phyloP scores from a whole-genome alignment of 2,113 vertebrate species.

The Nothoprocta perdicaria region DNA sequence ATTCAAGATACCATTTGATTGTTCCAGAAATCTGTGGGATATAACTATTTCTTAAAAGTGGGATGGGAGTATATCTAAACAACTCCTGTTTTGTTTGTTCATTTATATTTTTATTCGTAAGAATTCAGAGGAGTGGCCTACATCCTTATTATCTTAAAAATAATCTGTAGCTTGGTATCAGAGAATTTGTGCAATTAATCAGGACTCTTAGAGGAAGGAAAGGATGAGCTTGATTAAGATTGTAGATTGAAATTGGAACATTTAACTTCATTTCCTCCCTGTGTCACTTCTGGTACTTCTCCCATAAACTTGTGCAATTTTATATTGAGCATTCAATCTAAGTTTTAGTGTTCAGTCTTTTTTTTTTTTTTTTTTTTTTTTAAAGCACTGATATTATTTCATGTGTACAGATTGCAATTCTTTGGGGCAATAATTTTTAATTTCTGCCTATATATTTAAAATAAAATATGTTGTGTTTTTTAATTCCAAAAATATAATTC shows the following conservation, averaged over 20 bases:
- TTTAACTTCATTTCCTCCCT: conserved; percentile 43
- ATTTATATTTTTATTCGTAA: background rate
- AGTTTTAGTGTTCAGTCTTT: background rate
- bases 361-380: background rate
- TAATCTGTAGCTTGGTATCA: background rate
- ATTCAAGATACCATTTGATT: background rate
- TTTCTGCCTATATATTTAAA: background rate
- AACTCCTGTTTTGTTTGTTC: background rate
- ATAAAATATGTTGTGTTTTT: background rate
- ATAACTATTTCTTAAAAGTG: background rate
- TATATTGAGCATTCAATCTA: fast-evolving
- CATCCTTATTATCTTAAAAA: background rate
- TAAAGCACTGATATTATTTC: background rate
- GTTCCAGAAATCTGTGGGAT: background rate
- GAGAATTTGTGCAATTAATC: conserved; percentile 27
- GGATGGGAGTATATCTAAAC: background rate
- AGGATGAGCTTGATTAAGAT: conserved; percentile 51
- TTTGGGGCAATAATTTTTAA: background rate
- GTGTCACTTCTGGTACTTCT: conserved; percentile 19
- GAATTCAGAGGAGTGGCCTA: background rate
- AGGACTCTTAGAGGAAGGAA: conserved; percentile 33
- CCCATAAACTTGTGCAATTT: background rate
- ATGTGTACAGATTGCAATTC: background rate
- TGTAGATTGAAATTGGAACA: background rate
- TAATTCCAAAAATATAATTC: background rate